phyloP scores from a whole-genome alignment of 1,140 invertebrate genomes.

The Trichonephila inaurata region DNA sequence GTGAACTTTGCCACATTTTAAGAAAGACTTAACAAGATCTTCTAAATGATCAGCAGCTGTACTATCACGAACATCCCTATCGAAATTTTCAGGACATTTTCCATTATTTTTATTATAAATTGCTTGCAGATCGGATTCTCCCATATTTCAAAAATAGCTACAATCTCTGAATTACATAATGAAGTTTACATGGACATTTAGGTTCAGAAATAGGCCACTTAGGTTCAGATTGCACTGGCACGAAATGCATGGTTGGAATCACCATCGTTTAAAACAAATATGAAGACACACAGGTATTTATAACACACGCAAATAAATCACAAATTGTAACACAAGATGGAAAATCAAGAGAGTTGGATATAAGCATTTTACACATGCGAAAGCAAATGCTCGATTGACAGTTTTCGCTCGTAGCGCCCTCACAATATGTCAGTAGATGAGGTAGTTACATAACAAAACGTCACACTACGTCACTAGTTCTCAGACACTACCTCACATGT shows the following conservation, averaged over 20 bases:
- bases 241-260: background rate
- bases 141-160: constrained; percentile 64
- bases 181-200: constrained; percentile 27
- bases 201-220: constrained; percentile 67
- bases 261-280: background rate
- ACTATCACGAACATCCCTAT: background rate
- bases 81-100: constrained; percentile 41
- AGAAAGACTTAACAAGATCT: background rate
- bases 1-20: constrained; percentile 34
- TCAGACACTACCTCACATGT: background rate
- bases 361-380: background rate
- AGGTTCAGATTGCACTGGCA: constrained; percentile 34
- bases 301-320: background rate
- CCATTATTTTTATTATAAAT: constrained; percentile 19
- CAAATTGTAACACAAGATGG: background rate
- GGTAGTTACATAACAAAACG: constrained; percentile 67
- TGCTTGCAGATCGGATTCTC: constrained; percentile 70
- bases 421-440: constrained; percentile 60
- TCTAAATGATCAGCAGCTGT: constrained; percentile 21
- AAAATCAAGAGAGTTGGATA: background rate
- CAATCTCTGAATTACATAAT: constrained; percentile 55
- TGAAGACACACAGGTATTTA: background rate
- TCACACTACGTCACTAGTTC: constrained; percentile 63
- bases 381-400: constrained; percentile 55
- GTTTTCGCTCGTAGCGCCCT: constrained; percentile 57